These are phyloP conservation scores for Sus scrofa DNA, from an alignment of 2,113 vertebrate species.

Conservation along the genomic window DNA sequence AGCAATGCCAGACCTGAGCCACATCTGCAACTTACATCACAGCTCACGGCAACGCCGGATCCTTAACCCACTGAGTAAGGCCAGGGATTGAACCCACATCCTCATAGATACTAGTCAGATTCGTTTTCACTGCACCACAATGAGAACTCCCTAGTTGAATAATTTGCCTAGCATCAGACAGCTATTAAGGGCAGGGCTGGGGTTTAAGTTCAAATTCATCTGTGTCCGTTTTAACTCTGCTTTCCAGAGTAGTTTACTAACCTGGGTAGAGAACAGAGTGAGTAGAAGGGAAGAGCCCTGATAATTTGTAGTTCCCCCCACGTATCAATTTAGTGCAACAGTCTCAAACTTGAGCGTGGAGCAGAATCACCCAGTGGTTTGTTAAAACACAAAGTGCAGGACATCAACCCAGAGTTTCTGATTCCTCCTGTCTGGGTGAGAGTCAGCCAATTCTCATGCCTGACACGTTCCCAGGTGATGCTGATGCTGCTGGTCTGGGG, in stretches of 20 bases:
- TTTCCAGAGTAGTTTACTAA: neutral
- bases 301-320: neutral
- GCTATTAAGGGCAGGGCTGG: neutral
- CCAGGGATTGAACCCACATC: too few relatives aligned
- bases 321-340: neutral
- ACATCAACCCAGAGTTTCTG: neutral
- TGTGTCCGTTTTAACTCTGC: neutral
- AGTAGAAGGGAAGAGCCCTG: neutral
- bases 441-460: neutral
- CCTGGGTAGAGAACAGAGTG: neutral
- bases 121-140: too few relatives aligned
- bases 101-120: too few relatives aligned
- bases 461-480: neutral
- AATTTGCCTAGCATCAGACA: neutral
- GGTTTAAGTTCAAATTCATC: neutral
- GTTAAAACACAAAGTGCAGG: neutral
- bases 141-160: neutral
- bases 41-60: too few relatives aligned
- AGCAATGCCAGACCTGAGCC: too few relatives aligned
- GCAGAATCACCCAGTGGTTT: neutral
- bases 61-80: too few relatives aligned
- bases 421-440: neutral
- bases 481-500: neutral
- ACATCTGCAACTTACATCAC: too few relatives aligned
- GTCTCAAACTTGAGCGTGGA: neutral